Conservation (phyloP, 2,888 invertebrate genomes). For the Endotricha flammealis region DNA sequence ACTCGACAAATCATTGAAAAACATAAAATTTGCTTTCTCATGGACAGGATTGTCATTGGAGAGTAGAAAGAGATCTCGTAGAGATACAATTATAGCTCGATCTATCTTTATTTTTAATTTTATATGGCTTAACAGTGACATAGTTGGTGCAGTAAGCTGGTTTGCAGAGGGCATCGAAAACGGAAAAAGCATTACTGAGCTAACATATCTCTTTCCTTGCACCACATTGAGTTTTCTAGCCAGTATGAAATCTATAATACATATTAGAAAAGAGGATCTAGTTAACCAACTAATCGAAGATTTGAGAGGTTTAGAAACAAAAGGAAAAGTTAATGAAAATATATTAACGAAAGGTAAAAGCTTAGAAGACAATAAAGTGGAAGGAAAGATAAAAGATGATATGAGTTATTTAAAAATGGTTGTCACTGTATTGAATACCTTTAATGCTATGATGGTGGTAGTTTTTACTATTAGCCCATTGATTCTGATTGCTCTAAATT, state of each 20-base stretch:
- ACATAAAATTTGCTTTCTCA: constrained; percentile 4
- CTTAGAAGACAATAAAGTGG: constrained; percentile 19
- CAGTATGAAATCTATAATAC: constrained; percentile 25
- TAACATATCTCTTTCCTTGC: constrained; percentile 36
- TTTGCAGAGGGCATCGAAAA: constrained; percentile 23
- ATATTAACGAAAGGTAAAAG: too few species aligned
- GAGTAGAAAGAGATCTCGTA: constrained; percentile 2
- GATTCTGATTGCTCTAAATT: constrained; percentile 21
- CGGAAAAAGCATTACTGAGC: constrained; percentile 31
- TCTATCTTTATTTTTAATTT: constrained; percentile 7
- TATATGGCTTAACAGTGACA: constrained; percentile 17
- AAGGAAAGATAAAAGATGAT: constrained; percentile 25
- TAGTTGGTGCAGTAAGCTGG: constrained; percentile 22
- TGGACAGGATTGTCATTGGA: constrained; percentile 7
- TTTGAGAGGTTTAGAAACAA: constrained; percentile 24
- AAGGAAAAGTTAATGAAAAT: constrained; percentile 17
- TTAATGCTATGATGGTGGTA: constrained; percentile 21
- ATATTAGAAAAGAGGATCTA: constrained; percentile 7
- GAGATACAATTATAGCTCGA: constrained; percentile 7
- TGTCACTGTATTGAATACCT: constrained; percentile 26
- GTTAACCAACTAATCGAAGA: constrained; percentile 6
- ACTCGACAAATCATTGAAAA: constrained; percentile 2
- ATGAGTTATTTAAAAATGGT: constrained; percentile 26
- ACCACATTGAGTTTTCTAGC: constrained; percentile 28
- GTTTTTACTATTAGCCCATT: constrained; percentile 19